Conservation (phyloP, 2,888 invertebrate species). For the Drosophila diplacantha region DNA sequence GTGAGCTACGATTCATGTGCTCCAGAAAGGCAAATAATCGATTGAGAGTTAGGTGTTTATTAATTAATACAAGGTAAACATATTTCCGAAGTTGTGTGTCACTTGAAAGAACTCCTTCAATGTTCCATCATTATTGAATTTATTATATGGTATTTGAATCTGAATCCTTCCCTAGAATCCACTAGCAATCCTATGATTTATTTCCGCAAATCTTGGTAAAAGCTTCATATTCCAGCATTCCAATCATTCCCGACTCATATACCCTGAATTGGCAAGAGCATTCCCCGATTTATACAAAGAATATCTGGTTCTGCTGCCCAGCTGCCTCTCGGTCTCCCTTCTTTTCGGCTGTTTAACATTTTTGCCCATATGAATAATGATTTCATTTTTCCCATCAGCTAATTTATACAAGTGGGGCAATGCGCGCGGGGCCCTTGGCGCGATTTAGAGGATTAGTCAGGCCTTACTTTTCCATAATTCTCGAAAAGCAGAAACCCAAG, state of each 20-base stretch:
- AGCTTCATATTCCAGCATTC: conserved; percentile 3
- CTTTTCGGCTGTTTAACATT: conserved; percentile 60
- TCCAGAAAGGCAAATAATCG: neutral
- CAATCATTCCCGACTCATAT: conserved; percentile 1
- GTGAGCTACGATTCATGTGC: neutral
- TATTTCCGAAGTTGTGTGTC: neutral
- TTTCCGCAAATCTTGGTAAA: neutral
- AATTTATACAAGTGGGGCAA: conserved; percentile 72
- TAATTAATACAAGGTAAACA: neutral
- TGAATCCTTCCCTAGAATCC: neutral
- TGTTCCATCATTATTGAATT: neutral
- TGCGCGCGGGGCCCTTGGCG: conserved; percentile 56
- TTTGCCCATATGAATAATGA: conserved; percentile 70
- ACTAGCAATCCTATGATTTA: neutral
- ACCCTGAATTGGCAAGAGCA: conserved; percentile 25
- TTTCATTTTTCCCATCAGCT: conserved; percentile 75
- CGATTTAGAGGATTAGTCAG: conserved; percentile 76
- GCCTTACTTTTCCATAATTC: conserved; percentile 73
- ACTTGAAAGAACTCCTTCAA: neutral
- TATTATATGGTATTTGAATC: neutral
- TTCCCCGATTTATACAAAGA: conserved; percentile 12
- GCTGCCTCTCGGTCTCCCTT: conserved; percentile 24
- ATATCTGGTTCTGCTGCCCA: conserved; percentile 24
- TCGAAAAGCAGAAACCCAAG: conserved; percentile 49
- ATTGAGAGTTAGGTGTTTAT: neutral